A percentile compares a stretch with the other conserved stretches of the same genome.
Conservation (phyloP, 2,113 vertebrate genomes). For the Numida meleagris region DNA sequence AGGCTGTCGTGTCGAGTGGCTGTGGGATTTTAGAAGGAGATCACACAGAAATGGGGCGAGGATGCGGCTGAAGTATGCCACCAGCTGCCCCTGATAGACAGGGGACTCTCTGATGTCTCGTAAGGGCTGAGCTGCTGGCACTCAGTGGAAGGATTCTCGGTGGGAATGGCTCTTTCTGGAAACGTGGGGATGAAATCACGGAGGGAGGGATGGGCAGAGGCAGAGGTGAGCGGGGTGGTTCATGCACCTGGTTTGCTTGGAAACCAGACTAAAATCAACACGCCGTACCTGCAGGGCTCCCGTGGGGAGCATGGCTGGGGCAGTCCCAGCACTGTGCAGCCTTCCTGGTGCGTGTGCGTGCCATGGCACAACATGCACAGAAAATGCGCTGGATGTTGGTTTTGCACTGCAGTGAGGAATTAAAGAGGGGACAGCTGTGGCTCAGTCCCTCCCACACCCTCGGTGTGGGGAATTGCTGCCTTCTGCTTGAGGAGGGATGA, state of each 20-base stretch:
- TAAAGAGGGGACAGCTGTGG: no score
- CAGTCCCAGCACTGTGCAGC: no score
- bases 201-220: background rate
- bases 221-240: background rate
- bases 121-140: background rate
- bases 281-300: no score
- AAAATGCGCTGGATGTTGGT: no score
- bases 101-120: background rate
- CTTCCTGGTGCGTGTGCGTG: no score
- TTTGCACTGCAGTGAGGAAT: no score
- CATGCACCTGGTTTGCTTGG: background rate
- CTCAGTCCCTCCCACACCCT: no score
- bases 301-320: no score
- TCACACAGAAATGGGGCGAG: accelerated
- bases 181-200: accelerated
- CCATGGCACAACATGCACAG: no score
- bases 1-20: accelerated
- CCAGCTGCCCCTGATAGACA: background rate
- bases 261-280: accelerated
- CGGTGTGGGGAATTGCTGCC: background rate
- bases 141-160: background rate
- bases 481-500: background rate
- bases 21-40: accelerated
- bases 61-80: background rate
- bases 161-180: background rate